These are phyloP conservation scores for Hyphantria cunea DNA, from an alignment of 1,140 invertebrate species.

Conservation along the genomic window DNA sequence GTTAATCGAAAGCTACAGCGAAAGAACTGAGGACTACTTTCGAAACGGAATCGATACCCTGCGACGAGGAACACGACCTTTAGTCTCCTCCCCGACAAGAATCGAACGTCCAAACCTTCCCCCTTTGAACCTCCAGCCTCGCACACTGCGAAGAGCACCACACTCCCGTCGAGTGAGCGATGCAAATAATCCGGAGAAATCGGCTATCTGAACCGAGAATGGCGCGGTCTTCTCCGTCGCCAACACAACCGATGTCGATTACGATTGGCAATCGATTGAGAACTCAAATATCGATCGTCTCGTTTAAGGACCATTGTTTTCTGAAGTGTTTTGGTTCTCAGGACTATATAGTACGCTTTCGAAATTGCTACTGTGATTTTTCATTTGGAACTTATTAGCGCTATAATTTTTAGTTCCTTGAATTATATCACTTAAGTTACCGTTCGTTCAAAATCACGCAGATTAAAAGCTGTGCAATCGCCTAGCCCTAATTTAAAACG, in stretches of 20 bases:
- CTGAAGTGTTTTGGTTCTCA: slow-evolving; percentile 16
- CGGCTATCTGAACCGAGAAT: slow-evolving; percentile 77
- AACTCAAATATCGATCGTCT: slow-evolving; percentile 69
- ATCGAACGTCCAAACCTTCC: slow-evolving; percentile 91
- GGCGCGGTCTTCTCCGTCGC: slow-evolving; percentile 80
- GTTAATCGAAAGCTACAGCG: slow-evolving; percentile 86
- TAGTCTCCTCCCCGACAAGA: slow-evolving; percentile 89
- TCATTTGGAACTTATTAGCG: too few species aligned
- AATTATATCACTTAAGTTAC: too few species aligned
- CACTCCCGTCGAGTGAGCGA: slow-evolving; percentile 84
- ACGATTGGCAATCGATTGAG: slow-evolving; percentile 63
- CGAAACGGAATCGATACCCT: slow-evolving; percentile 76
- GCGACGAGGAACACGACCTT: slow-evolving; percentile 73
- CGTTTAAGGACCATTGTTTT: slow-evolving; percentile 48
- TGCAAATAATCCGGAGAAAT: slow-evolving; percentile 81
- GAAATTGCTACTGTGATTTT: neutral
- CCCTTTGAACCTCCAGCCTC: slow-evolving; percentile 87
- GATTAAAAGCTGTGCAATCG: too few species aligned
- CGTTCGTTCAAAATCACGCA: too few species aligned
- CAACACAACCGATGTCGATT: slow-evolving; percentile 70
- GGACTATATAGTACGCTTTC: slow-evolving; percentile 18
- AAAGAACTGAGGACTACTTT: slow-evolving; percentile 72
- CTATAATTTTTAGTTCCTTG: too few species aligned
- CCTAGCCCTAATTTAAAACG: too few species aligned
- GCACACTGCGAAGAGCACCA: slow-evolving; percentile 82